Base-by-base conservation (phyloP, 1,140 invertebrate genomes). In the Helicoverpa armigera region DNA sequence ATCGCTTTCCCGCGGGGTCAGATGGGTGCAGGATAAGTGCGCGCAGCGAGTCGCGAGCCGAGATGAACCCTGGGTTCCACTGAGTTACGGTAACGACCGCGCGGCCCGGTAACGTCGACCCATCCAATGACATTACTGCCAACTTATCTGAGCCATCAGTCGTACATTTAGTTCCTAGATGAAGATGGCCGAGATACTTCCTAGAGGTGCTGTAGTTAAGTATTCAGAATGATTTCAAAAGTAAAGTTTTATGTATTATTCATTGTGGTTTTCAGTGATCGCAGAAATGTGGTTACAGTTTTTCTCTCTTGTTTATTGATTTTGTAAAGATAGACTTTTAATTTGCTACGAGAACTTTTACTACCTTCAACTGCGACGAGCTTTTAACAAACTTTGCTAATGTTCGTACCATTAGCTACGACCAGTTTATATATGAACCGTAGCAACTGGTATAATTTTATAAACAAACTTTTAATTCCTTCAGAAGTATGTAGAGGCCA, bases 1-100 rank as follows among this genome's bases (percentile, higher is more conserved):
- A 76, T 54, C 78, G 58, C 61, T 88, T 84, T 87, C 83, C 81
- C 85, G 84, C 80, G 86, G 83, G 89, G 88, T 90, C 87, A 90
- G 86, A 89, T 89, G 72, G 58, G 63, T 77, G 63, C 58, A 79
- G 51, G 87, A 90, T 90, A 89, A 85, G 84, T 77, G 63, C 76
- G 83, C 61, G 53, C 56, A 73, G 54, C 78, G 76, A 83, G 76
- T 80, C 75, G 81, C 75, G 85, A 81, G 70, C 81, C 78, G 63
- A 81, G 83, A 84, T 86, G 83, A 81, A 75, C 72, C 80, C 54
- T 43, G 67, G 77, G 79, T 69, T 73, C 76, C 67, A 65, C 79
- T 81, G 80, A 82, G 70, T 70, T 79, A 84, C 77, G 72, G 82
- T 80, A 75, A 80, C 82, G 82, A 79, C 72, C 79, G 48, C 65